Percentiles rank a stretch among this genome's conserved stretches.
Evolutionary conservation across 1,140 invertebrate species (phyloP).

Genomic region (Polypedilum vanderplanki): DNA sequence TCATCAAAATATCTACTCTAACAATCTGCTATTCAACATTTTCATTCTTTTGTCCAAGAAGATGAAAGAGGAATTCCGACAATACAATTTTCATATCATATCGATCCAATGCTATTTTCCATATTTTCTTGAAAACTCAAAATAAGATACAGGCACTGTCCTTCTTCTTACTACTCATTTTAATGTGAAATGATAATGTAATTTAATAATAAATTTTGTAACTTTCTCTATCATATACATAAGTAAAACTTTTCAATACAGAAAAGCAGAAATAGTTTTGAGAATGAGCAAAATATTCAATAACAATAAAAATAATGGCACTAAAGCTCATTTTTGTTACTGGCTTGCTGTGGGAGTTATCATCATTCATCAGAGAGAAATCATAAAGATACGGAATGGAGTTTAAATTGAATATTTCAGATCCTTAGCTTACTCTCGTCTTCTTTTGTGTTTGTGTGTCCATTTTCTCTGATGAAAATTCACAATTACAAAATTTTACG

Average conservation of each 20-base stretch:
- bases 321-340: not conserved
- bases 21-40: too few species aligned
- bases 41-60: too few species aligned
- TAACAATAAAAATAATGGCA: not conserved
- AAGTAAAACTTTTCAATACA: not conserved
- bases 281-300: not conserved
- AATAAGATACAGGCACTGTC: too few species aligned
- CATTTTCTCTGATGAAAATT: not conserved
- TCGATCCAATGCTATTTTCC: not conserved
- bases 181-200: not conserved
- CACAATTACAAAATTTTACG: not conserved
- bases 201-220: conserved; percentile 15
- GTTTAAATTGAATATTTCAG: conserved; percentile 3
- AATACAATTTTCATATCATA: conserved; percentile 7
- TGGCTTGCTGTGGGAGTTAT: not conserved
- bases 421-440: not conserved
- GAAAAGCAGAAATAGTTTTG: not conserved
- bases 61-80: not conserved
- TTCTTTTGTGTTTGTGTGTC: not conserved
- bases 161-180: not conserved
- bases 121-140: not conserved
- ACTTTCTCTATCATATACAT: not conserved
- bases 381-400: conserved; percentile 18
- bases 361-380: not conserved
- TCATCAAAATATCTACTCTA: too few species aligned